These are phyloP conservation scores for Hirtodrosophila trivittata DNA, from an alignment of 2,888 invertebrate genomes.

Conservation along the genomic window DNA sequence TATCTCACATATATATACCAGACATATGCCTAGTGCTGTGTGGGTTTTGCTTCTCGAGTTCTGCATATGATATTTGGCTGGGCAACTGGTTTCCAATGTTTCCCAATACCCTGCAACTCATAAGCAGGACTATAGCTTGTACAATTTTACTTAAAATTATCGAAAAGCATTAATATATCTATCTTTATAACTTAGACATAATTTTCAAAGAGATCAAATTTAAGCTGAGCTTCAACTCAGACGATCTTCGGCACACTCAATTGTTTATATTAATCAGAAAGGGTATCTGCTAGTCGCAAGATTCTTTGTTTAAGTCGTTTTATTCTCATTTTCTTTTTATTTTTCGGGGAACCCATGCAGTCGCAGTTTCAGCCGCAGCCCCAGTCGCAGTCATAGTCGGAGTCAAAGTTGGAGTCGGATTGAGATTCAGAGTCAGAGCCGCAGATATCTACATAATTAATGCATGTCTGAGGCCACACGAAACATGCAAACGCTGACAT, in stretches of 20 bases:
- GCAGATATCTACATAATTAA: conserved; percentile 72
- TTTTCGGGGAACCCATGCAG: conserved; percentile 33
- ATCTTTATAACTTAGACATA: no score
- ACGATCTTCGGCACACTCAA: no score
- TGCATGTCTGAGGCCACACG: conserved; percentile 75
- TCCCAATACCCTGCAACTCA: conserved; percentile 13
- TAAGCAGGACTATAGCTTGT: no score
- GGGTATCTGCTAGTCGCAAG: neutral
- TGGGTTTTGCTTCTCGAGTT: conserved; percentile 38
- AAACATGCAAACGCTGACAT: conserved; percentile 79
- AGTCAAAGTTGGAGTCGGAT: neutral
- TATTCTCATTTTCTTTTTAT: conserved; percentile 14
- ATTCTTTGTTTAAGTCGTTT: neutral
- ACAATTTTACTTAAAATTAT: no score
- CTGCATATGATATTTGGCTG: conserved; percentile 49
- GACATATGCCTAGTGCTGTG: conserved; percentile 11
- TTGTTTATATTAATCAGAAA: no score
- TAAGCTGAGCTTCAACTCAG: no score
- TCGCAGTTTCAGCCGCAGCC: conserved; percentile 23
- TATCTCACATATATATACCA: conserved; percentile 27
- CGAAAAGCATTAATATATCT: no score
- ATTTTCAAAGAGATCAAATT: no score
- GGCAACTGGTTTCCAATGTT: conserved; percentile 46
- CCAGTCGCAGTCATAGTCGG: conserved; percentile 14
- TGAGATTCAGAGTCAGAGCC: conserved; percentile 28